A percentile compares a stretch with the other conserved stretches of the same genome.
Evolutionary conservation across 2,797 vertebrate species (phyloP).

Genomic region (Molothrus ater): DNA sequence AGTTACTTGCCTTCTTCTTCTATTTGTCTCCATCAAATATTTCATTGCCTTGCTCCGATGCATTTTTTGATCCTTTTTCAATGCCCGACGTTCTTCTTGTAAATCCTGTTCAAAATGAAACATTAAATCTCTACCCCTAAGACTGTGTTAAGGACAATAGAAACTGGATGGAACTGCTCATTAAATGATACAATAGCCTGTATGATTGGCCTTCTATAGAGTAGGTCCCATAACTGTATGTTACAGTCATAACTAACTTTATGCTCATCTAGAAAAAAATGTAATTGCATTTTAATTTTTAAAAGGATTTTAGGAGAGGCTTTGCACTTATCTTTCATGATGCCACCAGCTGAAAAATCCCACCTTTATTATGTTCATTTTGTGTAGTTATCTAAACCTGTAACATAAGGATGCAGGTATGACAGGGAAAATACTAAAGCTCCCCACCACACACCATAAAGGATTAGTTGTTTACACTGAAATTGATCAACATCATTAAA

Average conservation of each 20-base stretch:
- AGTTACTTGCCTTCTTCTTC: conserved; percentile 84
- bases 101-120: conserved; percentile 74
- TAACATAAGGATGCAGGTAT: not conserved
- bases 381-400: not conserved
- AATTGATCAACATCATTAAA: not conserved
- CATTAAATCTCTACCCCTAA: conserved; percentile 70
- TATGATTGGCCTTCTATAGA: not conserved
- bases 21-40: conserved; percentile 86
- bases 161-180: not conserved
- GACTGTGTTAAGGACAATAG: conserved; percentile 74
- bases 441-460: accelerated
- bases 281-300: not conserved
- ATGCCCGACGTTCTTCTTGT: conserved; percentile 77
- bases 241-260: not conserved
- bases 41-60: conserved; percentile 80
- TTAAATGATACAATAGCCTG: not conserved
- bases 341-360: not conserved
- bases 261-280: not conserved
- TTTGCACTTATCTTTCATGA: not conserved
- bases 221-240: not conserved
- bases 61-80: conserved; percentile 86
- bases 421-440: not conserved
- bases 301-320: not conserved
- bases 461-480: not conserved
- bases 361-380: not conserved